These are phyloP conservation scores for Choristoneura rosaceana DNA, from an alignment of 2,888 invertebrate species.

Conservation along the genomic window DNA sequence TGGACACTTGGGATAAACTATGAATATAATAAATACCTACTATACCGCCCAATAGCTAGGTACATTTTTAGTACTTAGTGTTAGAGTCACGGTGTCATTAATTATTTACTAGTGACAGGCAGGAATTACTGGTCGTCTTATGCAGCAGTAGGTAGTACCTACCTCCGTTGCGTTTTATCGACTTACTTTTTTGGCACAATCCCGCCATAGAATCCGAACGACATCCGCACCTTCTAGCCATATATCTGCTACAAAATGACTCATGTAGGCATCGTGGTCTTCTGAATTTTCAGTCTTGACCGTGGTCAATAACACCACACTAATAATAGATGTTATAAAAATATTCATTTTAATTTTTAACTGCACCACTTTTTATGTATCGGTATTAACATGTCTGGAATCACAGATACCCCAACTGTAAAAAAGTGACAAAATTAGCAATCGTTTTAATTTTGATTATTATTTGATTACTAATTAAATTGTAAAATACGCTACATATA, in stretches of 20 bases:
- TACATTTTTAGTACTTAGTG: not conserved
- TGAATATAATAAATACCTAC: constrained; percentile 11
- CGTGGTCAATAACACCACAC: constrained; percentile 54
- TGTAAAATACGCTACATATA: not conserved
- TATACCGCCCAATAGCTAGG: not conserved
- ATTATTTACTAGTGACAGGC: too few species aligned
- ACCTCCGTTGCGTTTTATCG: not conserved
- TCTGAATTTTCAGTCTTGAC: constrained; percentile 61
- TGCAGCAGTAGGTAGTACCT: too few species aligned
- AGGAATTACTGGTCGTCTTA: too few species aligned
- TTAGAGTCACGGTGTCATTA: too few species aligned
- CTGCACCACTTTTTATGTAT: constrained; percentile 52
- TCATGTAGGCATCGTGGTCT: constrained; percentile 70
- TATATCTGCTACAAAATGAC: constrained; percentile 75
- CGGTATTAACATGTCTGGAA: constrained; percentile 20
- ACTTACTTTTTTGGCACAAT: constrained; percentile 80
- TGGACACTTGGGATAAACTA: constrained; percentile 48
- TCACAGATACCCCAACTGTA: not conserved
- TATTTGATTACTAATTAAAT: not conserved
- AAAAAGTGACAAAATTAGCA: not conserved
- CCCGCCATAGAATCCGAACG: constrained; percentile 77
- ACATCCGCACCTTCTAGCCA: constrained; percentile 81
- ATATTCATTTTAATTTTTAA: constrained; percentile 54
- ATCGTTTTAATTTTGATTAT: not conserved
- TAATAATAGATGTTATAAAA: constrained; percentile 54